A percentile compares a stretch with the other conserved stretches of the same genome.
Conservation (phyloP, 2,888 invertebrate genomes). For the Drosophila barbarae region DNA sequence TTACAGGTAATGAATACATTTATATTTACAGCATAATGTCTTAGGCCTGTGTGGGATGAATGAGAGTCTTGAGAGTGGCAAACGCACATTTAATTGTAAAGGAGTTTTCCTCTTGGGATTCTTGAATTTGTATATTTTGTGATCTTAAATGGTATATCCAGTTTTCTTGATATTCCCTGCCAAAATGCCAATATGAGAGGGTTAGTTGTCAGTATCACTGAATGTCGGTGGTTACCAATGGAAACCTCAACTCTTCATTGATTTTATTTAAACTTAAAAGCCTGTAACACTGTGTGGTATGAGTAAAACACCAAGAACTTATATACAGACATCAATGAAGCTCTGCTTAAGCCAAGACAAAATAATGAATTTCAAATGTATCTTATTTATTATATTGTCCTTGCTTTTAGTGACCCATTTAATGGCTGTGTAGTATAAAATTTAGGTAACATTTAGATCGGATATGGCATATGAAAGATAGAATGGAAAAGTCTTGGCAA, state of each 20-base stretch:
- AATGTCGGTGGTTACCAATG: background rate
- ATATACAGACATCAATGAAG: background rate
- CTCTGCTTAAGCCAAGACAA: no score
- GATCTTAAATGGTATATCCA: background rate
- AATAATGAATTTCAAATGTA: background rate
- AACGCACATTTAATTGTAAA: background rate
- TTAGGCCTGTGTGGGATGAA: background rate
- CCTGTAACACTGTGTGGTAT: background rate
- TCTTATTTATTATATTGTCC: background rate
- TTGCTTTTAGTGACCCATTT: background rate
- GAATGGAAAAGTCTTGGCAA: conserved; percentile 2
- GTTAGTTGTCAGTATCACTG: background rate
- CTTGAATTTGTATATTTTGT: conserved; percentile 1
- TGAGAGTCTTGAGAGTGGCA: conserved; percentile 4
- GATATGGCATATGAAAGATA: conserved; percentile 21
- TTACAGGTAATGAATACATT: conserved; percentile 31
- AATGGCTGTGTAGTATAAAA: conserved; percentile 13
- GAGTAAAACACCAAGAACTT: background rate
- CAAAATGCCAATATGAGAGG: conserved; percentile 1
- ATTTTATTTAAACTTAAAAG: background rate
- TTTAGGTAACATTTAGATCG: conserved; percentile 1
- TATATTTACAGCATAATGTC: conserved; percentile 32
- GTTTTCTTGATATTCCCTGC: background rate
- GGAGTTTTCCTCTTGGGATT: background rate
- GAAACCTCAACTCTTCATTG: background rate